A percentile compares a stretch with the other conserved stretches of the same genome.
phyloP scores from a whole-genome alignment of 2,113 vertebrate species.

The Eurypyga helias region DNA sequence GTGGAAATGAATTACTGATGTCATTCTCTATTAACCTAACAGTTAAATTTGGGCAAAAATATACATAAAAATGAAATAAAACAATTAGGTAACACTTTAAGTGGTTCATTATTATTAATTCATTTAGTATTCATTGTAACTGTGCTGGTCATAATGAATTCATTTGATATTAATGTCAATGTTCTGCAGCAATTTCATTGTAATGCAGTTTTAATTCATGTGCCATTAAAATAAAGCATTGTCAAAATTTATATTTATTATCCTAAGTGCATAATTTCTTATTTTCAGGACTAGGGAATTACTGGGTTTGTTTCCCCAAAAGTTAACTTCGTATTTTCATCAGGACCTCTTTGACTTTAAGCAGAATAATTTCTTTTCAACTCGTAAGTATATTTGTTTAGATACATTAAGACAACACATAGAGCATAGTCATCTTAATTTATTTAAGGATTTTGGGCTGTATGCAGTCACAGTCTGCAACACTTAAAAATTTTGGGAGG shows the following conservation, averaged over 20 bases:
- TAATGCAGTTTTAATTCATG: slow-evolving; percentile 81
- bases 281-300: slow-evolving; percentile 57
- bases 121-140: slow-evolving; percentile 81
- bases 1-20: slow-evolving; percentile 73
- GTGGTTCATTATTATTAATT: slow-evolving; percentile 83
- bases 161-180: slow-evolving; percentile 81
- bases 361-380: neutral
- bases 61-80: slow-evolving; percentile 85
- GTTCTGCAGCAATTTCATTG: slow-evolving; percentile 77
- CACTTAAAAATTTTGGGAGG: neutral
- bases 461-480: neutral
- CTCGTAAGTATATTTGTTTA: neutral
- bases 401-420: neutral
- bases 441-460: neutral
- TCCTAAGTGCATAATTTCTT: slow-evolving; percentile 54
- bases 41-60: slow-evolving; percentile 78
- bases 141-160: slow-evolving; percentile 81
- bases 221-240: slow-evolving; percentile 75
- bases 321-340: neutral
- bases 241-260: slow-evolving; percentile 78
- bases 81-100: slow-evolving; percentile 81
- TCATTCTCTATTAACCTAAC: slow-evolving; percentile 79
- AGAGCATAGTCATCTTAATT: neutral
- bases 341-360: neutral
- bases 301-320: slow-evolving; percentile 10